These are phyloP conservation scores for Drosophila murphyi DNA, from an alignment of 1,140 invertebrate species.

Conservation along the genomic window DNA sequence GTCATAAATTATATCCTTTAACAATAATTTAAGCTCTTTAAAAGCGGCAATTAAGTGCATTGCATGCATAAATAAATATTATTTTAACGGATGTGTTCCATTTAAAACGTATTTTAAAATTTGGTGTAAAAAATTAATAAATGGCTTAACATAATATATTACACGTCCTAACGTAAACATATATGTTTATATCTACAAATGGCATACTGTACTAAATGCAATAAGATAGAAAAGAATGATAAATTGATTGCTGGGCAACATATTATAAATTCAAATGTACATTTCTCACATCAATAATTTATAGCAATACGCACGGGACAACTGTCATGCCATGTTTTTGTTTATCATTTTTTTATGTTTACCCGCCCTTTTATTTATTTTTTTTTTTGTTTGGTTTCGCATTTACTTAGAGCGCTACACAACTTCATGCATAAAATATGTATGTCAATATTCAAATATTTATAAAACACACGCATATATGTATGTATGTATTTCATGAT, in stretches of 20 bases:
- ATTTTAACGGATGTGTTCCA: constrained; percentile 29
- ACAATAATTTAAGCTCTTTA: not conserved
- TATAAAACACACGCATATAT: constrained; percentile 62
- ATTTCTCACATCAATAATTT: constrained; percentile 82
- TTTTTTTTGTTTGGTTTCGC: constrained; percentile 22
- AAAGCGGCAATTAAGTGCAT: constrained; percentile 14
- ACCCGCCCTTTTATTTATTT: constrained; percentile 15
- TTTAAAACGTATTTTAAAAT: constrained; percentile 32
- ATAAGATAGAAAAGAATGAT: constrained; percentile 18
- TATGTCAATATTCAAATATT: constrained; percentile 78
- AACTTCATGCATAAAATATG: constrained; percentile 81
- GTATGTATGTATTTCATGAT: constrained; percentile 41
- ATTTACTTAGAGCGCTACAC: constrained; percentile 56
- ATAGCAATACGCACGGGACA: constrained; percentile 77
- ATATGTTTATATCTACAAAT: constrained; percentile 7
- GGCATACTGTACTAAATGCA: constrained; percentile 30
- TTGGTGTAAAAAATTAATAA: constrained; percentile 58
- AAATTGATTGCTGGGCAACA: constrained; percentile 60
- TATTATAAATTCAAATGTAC: constrained; percentile 76
- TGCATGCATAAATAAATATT: constrained; percentile 51
- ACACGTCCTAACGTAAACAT: constrained; percentile 19
- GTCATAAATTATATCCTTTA: not conserved
- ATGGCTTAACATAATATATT: constrained; percentile 50
- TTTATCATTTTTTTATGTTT: constrained; percentile 32
- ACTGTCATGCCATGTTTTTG: constrained; percentile 68